These are phyloP conservation scores for Poeciliopsis prolifica DNA, from an alignment of 2,113 vertebrate species.

Conservation along the genomic window DNA sequence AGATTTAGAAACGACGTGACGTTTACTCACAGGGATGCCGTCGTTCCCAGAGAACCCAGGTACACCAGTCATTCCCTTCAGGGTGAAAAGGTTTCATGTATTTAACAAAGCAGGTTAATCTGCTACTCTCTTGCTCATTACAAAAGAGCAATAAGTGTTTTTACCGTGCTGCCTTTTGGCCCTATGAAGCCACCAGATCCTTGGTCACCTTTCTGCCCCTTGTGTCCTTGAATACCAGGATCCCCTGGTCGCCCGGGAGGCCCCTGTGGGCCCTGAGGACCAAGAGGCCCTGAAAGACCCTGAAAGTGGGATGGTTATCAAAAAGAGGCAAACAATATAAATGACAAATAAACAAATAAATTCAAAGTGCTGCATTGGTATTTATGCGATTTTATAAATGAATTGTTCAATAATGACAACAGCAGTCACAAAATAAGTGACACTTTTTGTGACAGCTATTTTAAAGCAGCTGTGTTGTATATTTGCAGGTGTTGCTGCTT, in stretches of 20 bases:
- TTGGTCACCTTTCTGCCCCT: slow-evolving; percentile 89
- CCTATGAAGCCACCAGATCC: slow-evolving; percentile 84
- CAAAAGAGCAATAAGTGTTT: neutral
- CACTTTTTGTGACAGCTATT: neutral
- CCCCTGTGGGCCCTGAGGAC: slow-evolving; percentile 84
- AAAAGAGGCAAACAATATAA: slow-evolving; percentile 25
- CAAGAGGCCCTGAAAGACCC: slow-evolving; percentile 89
- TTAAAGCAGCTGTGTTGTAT: neutral
- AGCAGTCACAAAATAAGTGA: neutral
- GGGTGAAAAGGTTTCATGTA: neutral
- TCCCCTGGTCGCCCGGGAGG: slow-evolving; percentile 86
- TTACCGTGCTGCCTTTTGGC: slow-evolving; percentile 90
- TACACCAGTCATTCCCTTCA: slow-evolving; percentile 89
- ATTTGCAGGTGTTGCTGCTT: neutral
- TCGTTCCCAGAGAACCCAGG: slow-evolving; percentile 91
- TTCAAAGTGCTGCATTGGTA: neutral
- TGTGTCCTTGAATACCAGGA: slow-evolving; percentile 86
- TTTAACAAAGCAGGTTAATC: neutral
- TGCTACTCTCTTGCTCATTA: neutral
- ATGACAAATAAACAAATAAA: neutral
- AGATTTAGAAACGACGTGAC: neutral
- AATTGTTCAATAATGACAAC: neutral
- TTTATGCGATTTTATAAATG: neutral
- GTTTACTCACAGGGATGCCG: slow-evolving; percentile 90
- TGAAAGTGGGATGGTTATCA: slow-evolving; percentile 56